Base-by-base conservation (phyloP, 1,140 invertebrate genomes). In the Drosophila funebris region DNA sequence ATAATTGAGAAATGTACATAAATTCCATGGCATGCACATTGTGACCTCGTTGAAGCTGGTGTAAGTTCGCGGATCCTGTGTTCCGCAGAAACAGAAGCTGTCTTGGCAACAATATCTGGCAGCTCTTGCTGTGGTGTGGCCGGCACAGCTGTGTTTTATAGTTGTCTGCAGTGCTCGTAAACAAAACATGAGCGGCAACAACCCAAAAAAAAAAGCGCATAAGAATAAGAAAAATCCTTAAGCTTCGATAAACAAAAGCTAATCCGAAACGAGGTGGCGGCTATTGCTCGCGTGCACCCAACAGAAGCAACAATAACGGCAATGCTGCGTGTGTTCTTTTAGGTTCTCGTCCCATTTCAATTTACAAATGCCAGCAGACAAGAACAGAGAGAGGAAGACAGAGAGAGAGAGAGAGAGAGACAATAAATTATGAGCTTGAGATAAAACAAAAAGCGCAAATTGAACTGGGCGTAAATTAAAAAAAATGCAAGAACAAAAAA, bases 361-460 rank as follows among this genome's bases (percentile, higher is more conserved):
- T 74, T 74, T 70, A 58, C 66, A 46, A 71, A 75, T 44, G 39
- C n/a, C 48, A 70, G 33, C 9, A n/a, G 5, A 36, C 29, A 9
- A 31, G 29, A 8, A 31, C 7, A 8, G 29, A 31, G 29, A 31
- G 29, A 29, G 27, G 9, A 5, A 31, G 29, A 36, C 56, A 14
- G 62, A 63, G 18, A 33, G 41, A 60, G 24, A 46, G 8, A 69
- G 50, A 57, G 31, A 29, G 31, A 60, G 61, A 46, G 64, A 66
- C 71, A 74, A 82, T 82, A 70, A 82, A 82, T 82, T 82, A 83
- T 82, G 61, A 67, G 78, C 74, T 37, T 48, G 57, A 70, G 70
- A 78, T 82, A 82, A 82, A 78, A 82, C 64, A 82, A 82, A 78
- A 71, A 70, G 66, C 53, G 57, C 70, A 83, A 82, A 83, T 82